Evolutionary conservation across 2,797 vertebrate species (phyloP), one percentile per base, ranked within the genome.

Genomic region (Helicolenus hilgendorfi): DNA sequence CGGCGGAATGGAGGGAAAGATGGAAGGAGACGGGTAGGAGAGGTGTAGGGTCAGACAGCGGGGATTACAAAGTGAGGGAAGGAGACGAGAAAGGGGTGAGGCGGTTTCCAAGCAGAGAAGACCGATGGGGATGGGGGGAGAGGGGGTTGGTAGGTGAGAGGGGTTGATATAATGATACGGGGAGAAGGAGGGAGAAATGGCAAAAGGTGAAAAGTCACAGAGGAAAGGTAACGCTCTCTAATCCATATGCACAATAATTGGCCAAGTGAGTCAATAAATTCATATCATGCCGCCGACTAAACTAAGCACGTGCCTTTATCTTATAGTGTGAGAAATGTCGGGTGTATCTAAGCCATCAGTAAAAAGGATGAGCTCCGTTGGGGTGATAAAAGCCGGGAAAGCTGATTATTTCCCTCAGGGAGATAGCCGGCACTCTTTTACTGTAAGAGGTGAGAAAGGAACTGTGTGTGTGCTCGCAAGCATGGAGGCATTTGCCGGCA

Each of bases 351-450:
- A 87, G 84, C 35, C 79, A 78, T 87, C 77, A 70, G 85, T 79
- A 41, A 80, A 86, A 87, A 85, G 67, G 79, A 84, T 77, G 81
- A 88, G 74, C 79, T 85, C 64, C 6, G 27, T 27, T 79, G 73
- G 65, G 81, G 73, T 83, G 83, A 88, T 94, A 83, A 94, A 92
- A 87, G 76, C 78, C 35, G 6, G 77, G 77, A 83, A 85, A 91
- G 85, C 82, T 81, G 87, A 92, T 92, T 83, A 88, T 86, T 85
- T 77, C 77, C 77, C 79, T 81, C 59, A 33, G 72, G 87, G 81
- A 88, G 80, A 77, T 31, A 74, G 41, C 70, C 35, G 2, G 55
- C 59, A 49, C 79, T 90, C 69, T 91, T 81, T 89, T 81, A 69
- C 87, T 27, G 64, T 90, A 79, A 84, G 86, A 85, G 79, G 79